Evolutionary conservation across 2,797 vertebrate species (phyloP), one percentile per base, ranked within the genome.

Genomic region (Thunnus albacares): DNA sequence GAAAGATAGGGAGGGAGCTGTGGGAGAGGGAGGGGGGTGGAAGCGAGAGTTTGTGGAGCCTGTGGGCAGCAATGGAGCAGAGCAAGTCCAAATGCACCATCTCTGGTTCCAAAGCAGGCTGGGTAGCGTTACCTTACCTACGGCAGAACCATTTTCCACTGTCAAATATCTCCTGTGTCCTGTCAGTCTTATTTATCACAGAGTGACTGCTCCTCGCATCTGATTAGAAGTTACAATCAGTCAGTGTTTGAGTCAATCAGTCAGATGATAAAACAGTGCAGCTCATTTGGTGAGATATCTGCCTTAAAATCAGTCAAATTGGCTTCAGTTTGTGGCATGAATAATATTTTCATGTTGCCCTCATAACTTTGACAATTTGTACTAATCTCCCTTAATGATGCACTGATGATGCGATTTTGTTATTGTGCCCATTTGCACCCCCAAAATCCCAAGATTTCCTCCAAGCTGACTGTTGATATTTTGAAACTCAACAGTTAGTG

Each of bases 21-120:
- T 57, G 58, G 70, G 75, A 57, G 43, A 33, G 65, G 68, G 76
- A 62, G 68, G 79, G 80, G 64, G 80, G 64, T 67, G 71, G 38
- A 75, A 78, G 61, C 49, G 79, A 75, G 82, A 68, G 47, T 81
- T 79, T 81, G 69, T 75, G 81, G 78, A 90, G 85, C 66, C 77
- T 69, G 77, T 87, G 71, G 89, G 84, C 57, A 89, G 82, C 24
- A 15, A 51, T 56, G 75, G 79, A 81, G 78, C 43, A 76, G 76
- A 88, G 63, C 77, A 77, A 75, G 75, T 76, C 82, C 78, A 80
- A 89, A 81, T 81, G 73, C 79, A 66, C 38, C 80, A 79, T 76
- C 57, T 69, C 55, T 60, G 52, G 33, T 6, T 83, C 59, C 59
- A 63, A 74, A 65, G 65, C 47, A 76, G 63, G 51, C 62, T 63